Evolutionary conservation across 2,113 vertebrate genomes (phyloP), one percentile per base, ranked within the genome.

Genomic region (Prunella fulvescens): DNA sequence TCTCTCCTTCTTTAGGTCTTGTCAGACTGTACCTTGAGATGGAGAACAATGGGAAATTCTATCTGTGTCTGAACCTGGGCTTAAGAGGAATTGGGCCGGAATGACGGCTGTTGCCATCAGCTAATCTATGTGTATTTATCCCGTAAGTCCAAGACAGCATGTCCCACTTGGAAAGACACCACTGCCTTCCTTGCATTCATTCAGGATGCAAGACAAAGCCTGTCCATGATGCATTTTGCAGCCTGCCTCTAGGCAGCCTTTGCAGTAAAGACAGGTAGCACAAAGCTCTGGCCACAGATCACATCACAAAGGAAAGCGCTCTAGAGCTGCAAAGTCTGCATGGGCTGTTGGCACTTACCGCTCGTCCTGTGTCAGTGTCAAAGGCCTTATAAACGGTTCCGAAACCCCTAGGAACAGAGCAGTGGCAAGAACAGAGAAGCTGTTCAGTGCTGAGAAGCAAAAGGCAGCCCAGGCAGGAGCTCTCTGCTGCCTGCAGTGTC

Each of bases 321-420:
- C 20, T 33, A n/a, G 8, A 53, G 7, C 54, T n/a, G 23, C 23
- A 47, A 18, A 45, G n/a, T n/a, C 31, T 18, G 29, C 62, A 17
- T 3, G 28, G 39, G 19, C 40, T 64, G 61, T 64, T 42, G 28
- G 51, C 51, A 53, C 51, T 53, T 53, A 53, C 51, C 28, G 16
- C 51, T 53, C 11, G 16, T 53, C 61, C 61, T 15, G 39, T 99
- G 73, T 99, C 99, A 39, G 99, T 98, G 84, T 99, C 98, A 12
- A 99, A 98, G 47, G 99, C 99, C 79, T 99, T 99, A 94, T 99
- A 99, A 91, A 99, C 99, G 50, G 98, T 99, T 86, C 99, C 99
- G 2, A 99, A 99, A 3, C 98, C 99, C 97, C 99, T 99, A 96
- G 28, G 81, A 94, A 97, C 4, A 95, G 96, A 92, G 97, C 19